A percentile compares a stretch with the other conserved stretches of the same genome.
Evolutionary conservation across 1,140 invertebrate genomes (phyloP).

Genomic region (Heliothis virescens): DNA sequence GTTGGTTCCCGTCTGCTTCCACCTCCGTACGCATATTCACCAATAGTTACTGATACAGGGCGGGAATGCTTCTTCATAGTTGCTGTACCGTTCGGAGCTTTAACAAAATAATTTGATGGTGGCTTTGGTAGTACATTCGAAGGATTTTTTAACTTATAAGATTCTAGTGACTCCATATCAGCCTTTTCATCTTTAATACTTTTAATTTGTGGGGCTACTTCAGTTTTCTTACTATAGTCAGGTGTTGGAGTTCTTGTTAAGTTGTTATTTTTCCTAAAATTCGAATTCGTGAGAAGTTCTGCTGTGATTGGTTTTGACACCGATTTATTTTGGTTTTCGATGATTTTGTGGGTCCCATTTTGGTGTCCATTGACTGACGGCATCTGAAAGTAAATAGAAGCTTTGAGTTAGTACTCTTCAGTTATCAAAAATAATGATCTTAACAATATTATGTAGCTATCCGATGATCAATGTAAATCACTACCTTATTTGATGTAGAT

Average conservation of each 20-base stretch:
- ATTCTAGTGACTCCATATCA: constrained; percentile 91
- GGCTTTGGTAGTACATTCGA: constrained; percentile 87
- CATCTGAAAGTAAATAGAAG: constrained; percentile 70
- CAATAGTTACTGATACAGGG: constrained; percentile 89
- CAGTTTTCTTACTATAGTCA: constrained; percentile 86
- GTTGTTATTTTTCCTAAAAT: constrained; percentile 72
- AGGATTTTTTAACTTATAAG: constrained; percentile 89
- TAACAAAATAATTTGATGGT: constrained; percentile 89
- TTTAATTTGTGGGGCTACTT: constrained; percentile 78
- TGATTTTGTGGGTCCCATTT: constrained; percentile 63
- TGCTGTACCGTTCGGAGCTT: constrained; percentile 80
- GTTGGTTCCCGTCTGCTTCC: constrained; percentile 88
- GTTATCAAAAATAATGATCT: constrained; percentile 12
- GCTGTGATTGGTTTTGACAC: constrained; percentile 54
- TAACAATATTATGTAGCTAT: not conserved
- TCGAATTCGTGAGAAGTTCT: constrained; percentile 67
- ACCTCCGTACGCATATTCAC: constrained; percentile 88
- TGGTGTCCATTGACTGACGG: constrained; percentile 71
- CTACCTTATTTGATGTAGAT: too few species aligned
- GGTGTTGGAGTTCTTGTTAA: constrained; percentile 87
- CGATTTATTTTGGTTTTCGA: constrained; percentile 51
- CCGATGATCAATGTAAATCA: too few species aligned
- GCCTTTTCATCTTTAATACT: constrained; percentile 82
- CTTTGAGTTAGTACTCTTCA: not conserved
- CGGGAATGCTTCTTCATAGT: constrained; percentile 84